Evolutionary conservation across 2,797 vertebrate genomes (phyloP).

Genomic region (Parauchenoglanis ngamensis): DNA sequence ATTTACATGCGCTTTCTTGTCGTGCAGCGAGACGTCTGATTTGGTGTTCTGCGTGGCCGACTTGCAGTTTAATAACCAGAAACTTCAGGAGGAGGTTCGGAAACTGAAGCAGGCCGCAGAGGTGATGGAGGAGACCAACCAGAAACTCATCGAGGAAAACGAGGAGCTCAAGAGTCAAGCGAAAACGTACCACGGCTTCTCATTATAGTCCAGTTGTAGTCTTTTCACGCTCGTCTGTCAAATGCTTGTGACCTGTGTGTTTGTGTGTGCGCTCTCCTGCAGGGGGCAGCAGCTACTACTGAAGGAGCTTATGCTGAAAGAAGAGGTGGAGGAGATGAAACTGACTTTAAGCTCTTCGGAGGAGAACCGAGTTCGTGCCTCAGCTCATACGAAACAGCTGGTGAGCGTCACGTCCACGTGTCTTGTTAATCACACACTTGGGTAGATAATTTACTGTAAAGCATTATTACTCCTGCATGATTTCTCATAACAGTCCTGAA

Average conservation of each 20-base stretch:
- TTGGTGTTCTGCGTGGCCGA: constrained; percentile 84
- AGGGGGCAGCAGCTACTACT: constrained; percentile 83
- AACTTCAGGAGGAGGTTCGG: constrained; percentile 83
- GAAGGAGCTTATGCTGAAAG: constrained; percentile 84
- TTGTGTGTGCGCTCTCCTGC: background rate
- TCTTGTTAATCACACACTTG: background rate
- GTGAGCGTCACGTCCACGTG: constrained; percentile 65
- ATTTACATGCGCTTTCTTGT: background rate
- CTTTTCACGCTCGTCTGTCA: no score
- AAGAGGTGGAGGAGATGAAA: constrained; percentile 92
- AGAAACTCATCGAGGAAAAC: constrained; percentile 81
- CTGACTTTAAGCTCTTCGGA: constrained; percentile 76
- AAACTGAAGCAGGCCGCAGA: constrained; percentile 82
- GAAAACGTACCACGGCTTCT: constrained; percentile 72
- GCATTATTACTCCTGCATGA: background rate
- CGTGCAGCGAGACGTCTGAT: constrained; percentile 86
- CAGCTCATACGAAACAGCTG: constrained; percentile 80
- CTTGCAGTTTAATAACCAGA: constrained; percentile 86
- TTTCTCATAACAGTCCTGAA: background rate
- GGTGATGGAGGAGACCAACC: constrained; percentile 82
- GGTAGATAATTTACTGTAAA: background rate
- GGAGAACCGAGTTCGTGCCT: constrained; percentile 73
- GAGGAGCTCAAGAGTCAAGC: constrained; percentile 74
- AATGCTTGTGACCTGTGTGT: background rate
- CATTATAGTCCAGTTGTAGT: background rate